A percentile compares a stretch with the other conserved stretches of the same genome.
These are phyloP conservation scores for Enteromius fasciolatus DNA, from an alignment of 2,797 vertebrate genomes.

Conservation along the genomic window DNA sequence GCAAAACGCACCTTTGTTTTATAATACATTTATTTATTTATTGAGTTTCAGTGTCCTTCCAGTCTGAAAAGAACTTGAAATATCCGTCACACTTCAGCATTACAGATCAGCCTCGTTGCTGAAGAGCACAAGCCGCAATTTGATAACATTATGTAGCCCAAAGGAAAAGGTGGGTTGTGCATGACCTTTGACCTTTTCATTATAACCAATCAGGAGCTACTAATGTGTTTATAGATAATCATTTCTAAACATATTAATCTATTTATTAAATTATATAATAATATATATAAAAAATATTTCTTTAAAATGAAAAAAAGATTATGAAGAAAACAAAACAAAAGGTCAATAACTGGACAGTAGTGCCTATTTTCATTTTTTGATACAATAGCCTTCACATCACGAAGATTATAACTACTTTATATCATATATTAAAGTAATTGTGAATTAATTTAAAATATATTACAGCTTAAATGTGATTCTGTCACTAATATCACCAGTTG, in stretches of 20 bases:
- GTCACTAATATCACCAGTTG: background rate
- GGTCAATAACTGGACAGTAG: background rate
- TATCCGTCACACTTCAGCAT: background rate
- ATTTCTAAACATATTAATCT: background rate
- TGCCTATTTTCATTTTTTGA: background rate
- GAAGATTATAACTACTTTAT: background rate
- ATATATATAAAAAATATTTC: background rate
- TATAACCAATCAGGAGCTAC: conserved; percentile 5
- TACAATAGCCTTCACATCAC: background rate
- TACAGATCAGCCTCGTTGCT: background rate
- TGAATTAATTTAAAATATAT: background rate
- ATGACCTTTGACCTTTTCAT: conserved; percentile 12
- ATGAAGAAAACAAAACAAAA: too few species aligned
- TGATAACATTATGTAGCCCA: background rate
- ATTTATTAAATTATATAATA: too few species aligned
- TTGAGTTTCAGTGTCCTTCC: conserved; percentile 2
- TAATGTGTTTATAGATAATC: background rate
- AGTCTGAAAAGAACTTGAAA: background rate
- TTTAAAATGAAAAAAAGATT: too few species aligned
- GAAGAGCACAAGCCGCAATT: background rate
- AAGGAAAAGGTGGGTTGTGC: background rate
- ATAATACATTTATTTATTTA: background rate
- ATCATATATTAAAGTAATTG: background rate
- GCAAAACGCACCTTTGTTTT: conserved; percentile 2
- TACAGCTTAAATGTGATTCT: background rate